These are phyloP conservation scores for Callopanchax toddi DNA, from an alignment of 2,113 vertebrate genomes.

Conservation along the genomic window DNA sequence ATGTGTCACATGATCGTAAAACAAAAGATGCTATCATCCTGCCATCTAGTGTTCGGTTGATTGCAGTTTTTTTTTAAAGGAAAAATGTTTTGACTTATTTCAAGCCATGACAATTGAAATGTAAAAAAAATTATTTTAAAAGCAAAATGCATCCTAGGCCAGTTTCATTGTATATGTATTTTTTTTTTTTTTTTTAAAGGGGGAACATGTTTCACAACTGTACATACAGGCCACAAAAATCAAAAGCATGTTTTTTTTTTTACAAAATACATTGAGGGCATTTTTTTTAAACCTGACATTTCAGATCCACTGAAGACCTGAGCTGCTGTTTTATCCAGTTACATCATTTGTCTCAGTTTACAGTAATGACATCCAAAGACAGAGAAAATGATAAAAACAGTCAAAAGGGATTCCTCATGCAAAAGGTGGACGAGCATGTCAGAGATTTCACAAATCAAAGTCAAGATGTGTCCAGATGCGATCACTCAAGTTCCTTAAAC, in stretches of 20 bases:
- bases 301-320: no score
- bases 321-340: no score
- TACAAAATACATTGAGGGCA: constrained; percentile 36
- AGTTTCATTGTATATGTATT: constrained; percentile 9
- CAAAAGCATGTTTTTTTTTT: constrained; percentile 22
- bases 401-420: constrained; percentile 14
- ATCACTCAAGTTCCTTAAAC: constrained; percentile 94
- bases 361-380: background rate
- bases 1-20: background rate
- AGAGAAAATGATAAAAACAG: constrained; percentile 20
- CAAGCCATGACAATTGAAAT: no score
- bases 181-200: constrained; percentile 7
- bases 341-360: no score
- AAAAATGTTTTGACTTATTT: no score
- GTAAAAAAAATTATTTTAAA: no score
- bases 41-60: constrained; percentile 48
- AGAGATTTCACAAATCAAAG: constrained; percentile 26
- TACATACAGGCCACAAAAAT: constrained; percentile 40
- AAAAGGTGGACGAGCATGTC: constrained; percentile 4
- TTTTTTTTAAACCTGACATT: no score
- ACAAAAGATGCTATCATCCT: constrained; percentile 10
- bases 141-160: constrained; percentile 49
- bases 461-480: constrained; percentile 25
- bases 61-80: no score
- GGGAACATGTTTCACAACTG: constrained; percentile 36